Conservation (phyloP, 2,797 vertebrate genomes). For the Eupleurogrammus muticus region DNA sequence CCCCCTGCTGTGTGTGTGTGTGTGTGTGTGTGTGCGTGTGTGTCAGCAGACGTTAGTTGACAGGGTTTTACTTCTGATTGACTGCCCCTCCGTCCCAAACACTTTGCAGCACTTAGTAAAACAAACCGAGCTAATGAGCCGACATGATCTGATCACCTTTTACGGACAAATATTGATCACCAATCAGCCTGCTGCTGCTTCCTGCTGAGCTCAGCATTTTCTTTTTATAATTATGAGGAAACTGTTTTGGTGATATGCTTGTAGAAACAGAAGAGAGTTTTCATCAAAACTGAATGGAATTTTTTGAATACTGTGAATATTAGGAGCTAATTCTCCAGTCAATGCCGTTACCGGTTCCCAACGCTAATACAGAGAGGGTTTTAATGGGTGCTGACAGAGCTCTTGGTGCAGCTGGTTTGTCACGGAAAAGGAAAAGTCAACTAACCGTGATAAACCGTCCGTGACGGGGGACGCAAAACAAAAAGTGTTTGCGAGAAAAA, state of each 20-base stretch:
- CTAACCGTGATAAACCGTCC: slow-evolving; percentile 6
- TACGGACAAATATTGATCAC: slow-evolving; percentile 39
- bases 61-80: slow-evolving; percentile 26
- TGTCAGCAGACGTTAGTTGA: slow-evolving; percentile 13
- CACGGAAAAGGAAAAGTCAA: slow-evolving; percentile 25
- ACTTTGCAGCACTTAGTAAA: slow-evolving; percentile 53
- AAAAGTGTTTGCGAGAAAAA: slow-evolving; percentile 9
- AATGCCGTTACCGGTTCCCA: neutral
- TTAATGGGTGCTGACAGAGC: slow-evolving; percentile 41
- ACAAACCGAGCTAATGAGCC: slow-evolving; percentile 66
- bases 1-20: slow-evolving; percentile 4
- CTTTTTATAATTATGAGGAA: too few relatives aligned
- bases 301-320: too few relatives aligned
- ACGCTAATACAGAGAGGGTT: neutral
- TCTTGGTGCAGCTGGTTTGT: slow-evolving; percentile 30
- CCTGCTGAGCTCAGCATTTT: slow-evolving; percentile 29
- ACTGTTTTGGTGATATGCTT: too few relatives aligned
- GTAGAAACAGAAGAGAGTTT: too few relatives aligned
- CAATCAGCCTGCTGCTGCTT: slow-evolving; percentile 13
- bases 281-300: too few relatives aligned
- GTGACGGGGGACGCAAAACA: neutral
- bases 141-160: slow-evolving; percentile 56
- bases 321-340: too few relatives aligned
- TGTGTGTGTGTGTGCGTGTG: slow-evolving; percentile 8
- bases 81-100: neutral